Conservation (phyloP, 2,888 invertebrate species). For the Philopedon plagiatum region DNA sequence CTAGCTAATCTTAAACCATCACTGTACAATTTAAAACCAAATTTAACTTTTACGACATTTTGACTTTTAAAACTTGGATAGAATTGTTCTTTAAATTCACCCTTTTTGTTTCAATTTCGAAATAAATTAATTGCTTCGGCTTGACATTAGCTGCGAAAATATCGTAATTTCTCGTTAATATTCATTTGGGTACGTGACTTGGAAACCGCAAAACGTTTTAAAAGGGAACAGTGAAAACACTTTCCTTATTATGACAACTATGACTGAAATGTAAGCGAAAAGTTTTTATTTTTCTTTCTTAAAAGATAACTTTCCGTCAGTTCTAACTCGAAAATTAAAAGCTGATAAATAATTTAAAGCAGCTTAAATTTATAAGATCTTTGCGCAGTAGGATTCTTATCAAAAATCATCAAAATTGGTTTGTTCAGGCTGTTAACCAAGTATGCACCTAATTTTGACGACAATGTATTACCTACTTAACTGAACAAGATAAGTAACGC, state of each 20-base stretch:
- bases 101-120: slow-evolving; percentile 33
- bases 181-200: slow-evolving; percentile 57
- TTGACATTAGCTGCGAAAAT: slow-evolving; percentile 44
- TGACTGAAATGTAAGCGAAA: slow-evolving; percentile 42
- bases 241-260: slow-evolving; percentile 48
- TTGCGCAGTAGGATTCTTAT: too few relatives aligned
- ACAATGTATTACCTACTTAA: too few relatives aligned
- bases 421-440: too few relatives aligned
- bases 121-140: slow-evolving; percentile 34
- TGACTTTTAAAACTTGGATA: slow-evolving; percentile 3
- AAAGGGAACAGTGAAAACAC: slow-evolving; percentile 44
- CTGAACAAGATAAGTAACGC: too few relatives aligned
- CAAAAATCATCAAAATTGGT: too few relatives aligned
- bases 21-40: too few relatives aligned
- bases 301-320: slow-evolving; percentile 1
- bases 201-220: slow-evolving; percentile 54
- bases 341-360: too few relatives aligned
- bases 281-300: slow-evolving; percentile 30
- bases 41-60: background rate
- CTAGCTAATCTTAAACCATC: too few relatives aligned
- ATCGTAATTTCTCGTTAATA: slow-evolving; percentile 59
- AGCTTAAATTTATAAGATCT: too few relatives aligned
- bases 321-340: background rate
- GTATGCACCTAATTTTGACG: too few relatives aligned
- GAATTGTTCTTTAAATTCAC: slow-evolving; percentile 11